phyloP scores from a whole-genome alignment of 2,888 invertebrate species.

The Brachyptera risi region DNA sequence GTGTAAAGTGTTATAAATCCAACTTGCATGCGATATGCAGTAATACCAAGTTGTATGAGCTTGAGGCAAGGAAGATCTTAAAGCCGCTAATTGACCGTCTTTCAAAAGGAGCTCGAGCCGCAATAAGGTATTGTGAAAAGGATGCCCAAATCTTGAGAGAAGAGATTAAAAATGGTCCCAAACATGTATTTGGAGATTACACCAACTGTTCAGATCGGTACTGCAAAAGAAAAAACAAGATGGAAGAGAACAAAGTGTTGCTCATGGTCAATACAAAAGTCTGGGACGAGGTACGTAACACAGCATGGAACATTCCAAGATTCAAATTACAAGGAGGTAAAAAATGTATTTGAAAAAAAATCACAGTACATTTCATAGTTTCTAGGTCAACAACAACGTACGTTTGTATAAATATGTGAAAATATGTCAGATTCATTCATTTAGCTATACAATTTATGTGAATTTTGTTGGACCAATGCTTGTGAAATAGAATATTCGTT shows the following conservation, averaged over 20 bases:
- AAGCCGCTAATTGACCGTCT: constrained; percentile 7
- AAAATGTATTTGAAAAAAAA: no score
- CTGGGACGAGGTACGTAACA: background rate
- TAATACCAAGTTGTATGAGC: background rate
- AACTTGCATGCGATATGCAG: constrained; percentile 17
- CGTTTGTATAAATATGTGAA: no score
- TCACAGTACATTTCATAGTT: no score
- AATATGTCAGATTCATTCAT: no score
- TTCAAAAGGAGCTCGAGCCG: constrained; percentile 14
- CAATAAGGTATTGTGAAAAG: background rate
- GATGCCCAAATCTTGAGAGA: background rate
- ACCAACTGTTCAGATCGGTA: constrained; percentile 12
- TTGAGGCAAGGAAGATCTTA: constrained; percentile 1
- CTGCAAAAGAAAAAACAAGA: constrained; percentile 12
- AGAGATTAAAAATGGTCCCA: constrained; percentile 20
- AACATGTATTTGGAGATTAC: constrained; percentile 25
- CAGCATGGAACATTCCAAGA: no score
- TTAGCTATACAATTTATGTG: no score
- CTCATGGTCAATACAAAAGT: background rate
- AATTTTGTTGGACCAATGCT: no score
- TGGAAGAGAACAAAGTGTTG: constrained; percentile 10
- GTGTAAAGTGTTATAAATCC: constrained; percentile 20
- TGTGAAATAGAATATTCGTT: no score
- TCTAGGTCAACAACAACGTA: no score
- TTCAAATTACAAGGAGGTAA: no score